A percentile compares a stretch with the other conserved stretches of the same genome.
phyloP scores from a whole-genome alignment of 2,888 invertebrate genomes.

The Ptilodon capucinus region DNA sequence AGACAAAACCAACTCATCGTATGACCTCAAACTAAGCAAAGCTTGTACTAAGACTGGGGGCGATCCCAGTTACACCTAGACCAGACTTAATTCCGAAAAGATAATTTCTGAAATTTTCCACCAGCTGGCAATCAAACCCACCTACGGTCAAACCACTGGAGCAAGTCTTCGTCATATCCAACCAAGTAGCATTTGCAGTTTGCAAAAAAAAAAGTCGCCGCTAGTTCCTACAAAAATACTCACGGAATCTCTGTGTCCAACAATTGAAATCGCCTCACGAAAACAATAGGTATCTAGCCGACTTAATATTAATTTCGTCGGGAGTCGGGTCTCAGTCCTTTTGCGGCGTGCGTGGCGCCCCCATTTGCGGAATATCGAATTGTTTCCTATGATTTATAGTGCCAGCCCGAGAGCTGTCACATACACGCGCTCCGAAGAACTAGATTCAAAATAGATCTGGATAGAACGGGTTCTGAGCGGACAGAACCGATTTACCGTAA shows the following conservation, averaged over 20 bases:
- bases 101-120: no score
- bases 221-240: not conserved
- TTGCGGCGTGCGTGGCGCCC: not conserved
- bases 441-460: slow-evolving; percentile 10
- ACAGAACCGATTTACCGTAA: no score
- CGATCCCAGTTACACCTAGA: no score
- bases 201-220: no score
- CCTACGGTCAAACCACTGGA: no score
- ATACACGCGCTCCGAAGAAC: slow-evolving; percentile 18
- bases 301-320: not conserved
- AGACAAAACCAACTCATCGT: no score
- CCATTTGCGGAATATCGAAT: slow-evolving; percentile 39
- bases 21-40: no score
- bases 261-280: not conserved
- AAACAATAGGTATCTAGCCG: not conserved
- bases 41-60: no score
- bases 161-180: no score
- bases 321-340: not conserved
- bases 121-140: no score
- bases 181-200: no score
- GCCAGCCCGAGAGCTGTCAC: slow-evolving; percentile 30
- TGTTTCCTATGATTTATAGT: slow-evolving; percentile 40
- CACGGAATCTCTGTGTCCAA: not conserved
- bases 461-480: not conserved
- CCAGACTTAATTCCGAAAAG: no score